Conservation (phyloP, 2,888 invertebrate species). For the Cantharis rustica region DNA sequence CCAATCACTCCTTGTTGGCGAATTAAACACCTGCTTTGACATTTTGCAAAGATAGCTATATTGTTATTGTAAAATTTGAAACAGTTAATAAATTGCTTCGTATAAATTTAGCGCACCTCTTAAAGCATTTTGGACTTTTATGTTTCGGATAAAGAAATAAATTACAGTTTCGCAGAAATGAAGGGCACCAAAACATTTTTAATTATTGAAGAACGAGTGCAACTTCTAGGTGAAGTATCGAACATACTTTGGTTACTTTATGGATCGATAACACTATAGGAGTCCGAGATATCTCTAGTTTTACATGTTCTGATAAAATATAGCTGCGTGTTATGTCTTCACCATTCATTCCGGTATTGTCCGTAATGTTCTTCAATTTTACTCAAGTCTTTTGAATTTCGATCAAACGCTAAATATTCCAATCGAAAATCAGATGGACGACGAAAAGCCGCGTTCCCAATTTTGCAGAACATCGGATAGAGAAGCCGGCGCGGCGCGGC, state of each 20-base stretch:
- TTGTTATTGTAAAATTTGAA: slow-evolving; percentile 33
- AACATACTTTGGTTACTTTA: slow-evolving; percentile 16
- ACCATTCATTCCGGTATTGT: slow-evolving; percentile 33
- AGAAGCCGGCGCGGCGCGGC: neutral
- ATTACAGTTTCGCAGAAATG: neutral
- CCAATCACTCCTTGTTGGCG: slow-evolving; percentile 35
- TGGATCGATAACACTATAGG: slow-evolving; percentile 31
- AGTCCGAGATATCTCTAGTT: slow-evolving; percentile 35
- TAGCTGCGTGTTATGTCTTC: slow-evolving; percentile 40
- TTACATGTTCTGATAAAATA: slow-evolving; percentile 38
- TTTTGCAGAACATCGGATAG: neutral
- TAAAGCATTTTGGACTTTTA: slow-evolving; percentile 1
- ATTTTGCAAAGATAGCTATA: slow-evolving; percentile 33
- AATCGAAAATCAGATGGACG: neutral
- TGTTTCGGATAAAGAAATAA: neutral
- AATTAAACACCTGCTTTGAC: slow-evolving; percentile 42
- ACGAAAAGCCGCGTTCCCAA: neutral
- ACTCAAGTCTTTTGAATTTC: neutral
- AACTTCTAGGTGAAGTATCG: neutral
- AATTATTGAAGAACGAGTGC: neutral
- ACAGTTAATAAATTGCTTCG: slow-evolving; percentile 30
- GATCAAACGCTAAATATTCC: neutral
- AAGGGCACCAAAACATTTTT: neutral
- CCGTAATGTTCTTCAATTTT: neutral
- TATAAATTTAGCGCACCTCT: slow-evolving; percentile 7